Conservation (phyloP, 2,888 invertebrate species). For the Aphidius colemani region DNA sequence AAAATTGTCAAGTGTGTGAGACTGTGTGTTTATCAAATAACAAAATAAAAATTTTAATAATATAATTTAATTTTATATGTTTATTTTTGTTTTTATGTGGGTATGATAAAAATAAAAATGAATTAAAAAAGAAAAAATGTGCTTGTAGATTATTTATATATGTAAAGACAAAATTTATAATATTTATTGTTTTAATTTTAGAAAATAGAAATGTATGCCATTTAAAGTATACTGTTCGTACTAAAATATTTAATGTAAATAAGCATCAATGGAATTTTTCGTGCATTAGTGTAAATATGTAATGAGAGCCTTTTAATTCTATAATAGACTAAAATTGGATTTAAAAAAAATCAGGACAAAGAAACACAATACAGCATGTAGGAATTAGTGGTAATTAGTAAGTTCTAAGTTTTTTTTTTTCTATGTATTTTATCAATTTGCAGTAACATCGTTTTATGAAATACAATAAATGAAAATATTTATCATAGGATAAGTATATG, state of each 20-base stretch:
- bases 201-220: background rate
- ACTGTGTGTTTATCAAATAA: too few species aligned
- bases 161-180: too few species aligned
- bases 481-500: constrained; percentile 11
- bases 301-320: constrained; percentile 12
- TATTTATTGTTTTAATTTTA: too few species aligned
- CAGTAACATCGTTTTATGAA: background rate
- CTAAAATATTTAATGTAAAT: background rate
- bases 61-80: too few species aligned
- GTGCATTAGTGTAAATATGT: constrained; percentile 4
- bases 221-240: background rate
- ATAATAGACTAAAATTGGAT: background rate
- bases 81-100: too few species aligned
- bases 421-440: background rate
- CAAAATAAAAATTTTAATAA: too few species aligned
- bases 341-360: background rate
- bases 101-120: too few species aligned
- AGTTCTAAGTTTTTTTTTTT: constrained; percentile 15
- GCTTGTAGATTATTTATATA: too few species aligned
- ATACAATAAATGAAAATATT: background rate
- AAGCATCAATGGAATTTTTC: constrained; percentile 5
- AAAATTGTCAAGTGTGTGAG: too few species aligned
- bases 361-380: background rate
- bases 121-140: too few species aligned
- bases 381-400: constrained; percentile 7